Evolutionary conservation across 2,797 vertebrate species (phyloP).

Genomic region (Pseudomugil tenellus): DNA sequence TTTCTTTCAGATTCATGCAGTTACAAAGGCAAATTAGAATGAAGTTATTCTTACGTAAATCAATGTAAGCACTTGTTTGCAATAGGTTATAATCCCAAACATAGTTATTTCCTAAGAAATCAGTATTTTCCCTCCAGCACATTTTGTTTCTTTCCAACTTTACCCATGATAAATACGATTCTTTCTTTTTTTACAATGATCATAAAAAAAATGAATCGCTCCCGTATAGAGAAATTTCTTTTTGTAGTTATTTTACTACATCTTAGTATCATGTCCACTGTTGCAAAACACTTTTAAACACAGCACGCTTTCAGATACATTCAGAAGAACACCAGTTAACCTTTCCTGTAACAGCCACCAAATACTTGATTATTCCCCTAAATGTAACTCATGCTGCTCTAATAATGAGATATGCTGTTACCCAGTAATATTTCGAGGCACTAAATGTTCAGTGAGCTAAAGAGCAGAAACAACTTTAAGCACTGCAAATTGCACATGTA

Average conservation of each 20-base stretch:
- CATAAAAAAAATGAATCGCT: not conserved
- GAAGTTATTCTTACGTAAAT: not conserved
- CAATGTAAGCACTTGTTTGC: not conserved
- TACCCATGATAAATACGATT: not conserved
- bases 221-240: not conserved
- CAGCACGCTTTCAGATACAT: not conserved
- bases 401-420: not conserved
- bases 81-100: not conserved
- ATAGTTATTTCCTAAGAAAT: not conserved
- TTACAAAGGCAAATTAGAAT: not conserved
- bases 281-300: not conserved
- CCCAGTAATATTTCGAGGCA: not conserved
- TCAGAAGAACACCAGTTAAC: not conserved
- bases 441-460: not conserved
- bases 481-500: not conserved
- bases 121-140: not conserved
- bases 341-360: not conserved
- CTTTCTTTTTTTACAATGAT: not conserved
- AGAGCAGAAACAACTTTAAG: not conserved
- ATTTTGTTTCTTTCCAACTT: not conserved
- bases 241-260: not conserved
- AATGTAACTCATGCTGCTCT: not conserved
- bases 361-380: not conserved
- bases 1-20: too few species aligned
- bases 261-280: not conserved